Conservation (phyloP, 2,113 vertebrate genomes). For the Alectura lathami region DNA sequence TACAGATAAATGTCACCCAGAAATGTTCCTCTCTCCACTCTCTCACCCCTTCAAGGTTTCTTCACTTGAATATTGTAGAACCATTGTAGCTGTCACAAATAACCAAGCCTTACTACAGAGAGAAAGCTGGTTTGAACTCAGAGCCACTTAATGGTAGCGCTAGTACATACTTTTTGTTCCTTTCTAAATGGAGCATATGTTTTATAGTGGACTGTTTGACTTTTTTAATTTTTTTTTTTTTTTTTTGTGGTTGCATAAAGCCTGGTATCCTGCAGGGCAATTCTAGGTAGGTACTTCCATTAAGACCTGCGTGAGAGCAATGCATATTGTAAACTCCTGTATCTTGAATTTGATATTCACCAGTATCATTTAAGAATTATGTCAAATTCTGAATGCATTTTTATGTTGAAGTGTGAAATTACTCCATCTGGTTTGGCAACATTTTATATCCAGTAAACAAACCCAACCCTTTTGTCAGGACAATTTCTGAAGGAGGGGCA, state of each 20-base stretch:
- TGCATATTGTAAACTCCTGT: not conserved
- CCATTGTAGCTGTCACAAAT: not conserved
- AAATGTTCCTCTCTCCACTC: not conserved
- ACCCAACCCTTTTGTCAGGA: constrained; percentile 56
- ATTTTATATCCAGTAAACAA: constrained; percentile 60
- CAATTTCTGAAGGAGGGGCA: constrained; percentile 62
- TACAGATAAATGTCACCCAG: not conserved
- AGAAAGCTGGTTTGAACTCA: not conserved
- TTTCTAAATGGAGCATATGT: not conserved
- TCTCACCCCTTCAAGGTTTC: not conserved
- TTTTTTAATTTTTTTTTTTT: not conserved
- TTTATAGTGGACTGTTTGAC: not conserved
- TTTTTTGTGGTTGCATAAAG: not conserved
- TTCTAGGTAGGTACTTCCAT: not conserved
- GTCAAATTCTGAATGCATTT: constrained; percentile 41
- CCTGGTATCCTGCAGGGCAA: not conserved
- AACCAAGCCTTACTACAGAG: not conserved
- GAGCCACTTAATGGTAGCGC: not conserved
- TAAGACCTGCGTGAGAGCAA: not conserved
- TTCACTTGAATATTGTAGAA: not conserved
- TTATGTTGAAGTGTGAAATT: constrained; percentile 11
- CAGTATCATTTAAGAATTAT: not conserved
- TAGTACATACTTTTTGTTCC: not conserved
- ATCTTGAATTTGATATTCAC: not conserved
- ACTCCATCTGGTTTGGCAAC: constrained; percentile 52